These are phyloP conservation scores for Pyralis farinalis DNA, from an alignment of 2,888 invertebrate species.

Conservation along the genomic window DNA sequence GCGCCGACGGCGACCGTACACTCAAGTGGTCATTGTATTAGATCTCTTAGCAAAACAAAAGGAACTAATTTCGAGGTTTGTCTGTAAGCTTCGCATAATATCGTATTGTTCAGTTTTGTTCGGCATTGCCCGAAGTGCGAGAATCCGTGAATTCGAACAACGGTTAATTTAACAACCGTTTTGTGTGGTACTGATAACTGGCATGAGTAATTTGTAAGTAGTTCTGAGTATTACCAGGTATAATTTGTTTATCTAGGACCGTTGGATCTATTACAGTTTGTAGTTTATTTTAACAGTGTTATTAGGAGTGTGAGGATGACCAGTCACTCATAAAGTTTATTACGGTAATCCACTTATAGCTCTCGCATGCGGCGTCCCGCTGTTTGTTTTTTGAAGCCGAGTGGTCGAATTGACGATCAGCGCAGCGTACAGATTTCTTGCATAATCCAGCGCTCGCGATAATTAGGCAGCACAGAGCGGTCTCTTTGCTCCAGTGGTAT, in stretches of 20 bases:
- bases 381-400: conserved; percentile 63
- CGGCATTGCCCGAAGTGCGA: conserved; percentile 26
- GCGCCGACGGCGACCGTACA: conserved; percentile 29
- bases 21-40: conserved; percentile 53
- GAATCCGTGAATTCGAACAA: conserved; percentile 30
- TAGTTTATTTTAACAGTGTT: too few species aligned
- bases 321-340: neutral
- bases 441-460: conserved; percentile 58
- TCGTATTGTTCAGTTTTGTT: conserved; percentile 25
- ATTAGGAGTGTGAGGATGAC: neutral
- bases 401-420: conserved; percentile 47
- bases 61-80: conserved; percentile 49
- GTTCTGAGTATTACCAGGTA: too few species aligned
- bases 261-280: too few species aligned
- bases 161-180: conserved; percentile 31
- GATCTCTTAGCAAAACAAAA: conserved; percentile 62
- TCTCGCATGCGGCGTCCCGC: conserved; percentile 37
- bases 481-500: conserved; percentile 48
- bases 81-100: conserved; percentile 31
- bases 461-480: conserved; percentile 55
- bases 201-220: conserved; percentile 1
- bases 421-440: conserved; percentile 55
- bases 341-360: conserved; percentile 1
- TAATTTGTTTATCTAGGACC: too few species aligned
- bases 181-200: conserved; percentile 14